Evolutionary conservation across 2,113 vertebrate species (phyloP).

Genomic region (Macquaria australasica): DNA sequence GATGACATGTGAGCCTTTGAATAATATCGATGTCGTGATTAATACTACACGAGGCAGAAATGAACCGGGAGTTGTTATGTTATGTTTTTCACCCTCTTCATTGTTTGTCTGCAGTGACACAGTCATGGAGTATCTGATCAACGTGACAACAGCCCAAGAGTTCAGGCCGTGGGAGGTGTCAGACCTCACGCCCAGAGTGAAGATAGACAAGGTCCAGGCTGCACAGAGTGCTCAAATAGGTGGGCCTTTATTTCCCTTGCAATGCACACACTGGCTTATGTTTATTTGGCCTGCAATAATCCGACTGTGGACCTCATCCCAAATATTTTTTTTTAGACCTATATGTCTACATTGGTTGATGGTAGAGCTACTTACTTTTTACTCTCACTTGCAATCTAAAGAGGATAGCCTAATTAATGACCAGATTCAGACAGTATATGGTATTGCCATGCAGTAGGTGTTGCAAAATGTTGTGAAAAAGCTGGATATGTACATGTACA

Average conservation of each 20-base stretch:
- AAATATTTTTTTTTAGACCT: neutral
- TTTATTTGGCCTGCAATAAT: neutral
- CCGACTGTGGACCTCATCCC: neutral
- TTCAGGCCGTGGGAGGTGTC: constrained; percentile 95
- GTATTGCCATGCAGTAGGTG: too few relatives aligned
- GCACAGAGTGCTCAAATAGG: constrained; percentile 89
- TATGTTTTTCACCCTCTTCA: neutral
- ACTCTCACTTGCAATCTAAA: neutral
- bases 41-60: neutral
- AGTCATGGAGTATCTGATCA: constrained; percentile 98
- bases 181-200: constrained; percentile 85
- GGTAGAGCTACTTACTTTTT: neutral
- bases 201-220: constrained; percentile 89
- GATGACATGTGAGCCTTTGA: constrained; percentile 91
- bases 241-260: constrained; percentile 63
- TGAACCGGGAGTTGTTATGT: neutral
- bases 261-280: too few relatives aligned
- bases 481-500: neutral
- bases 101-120: constrained; percentile 87
- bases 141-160: constrained; percentile 95
- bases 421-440: too few relatives aligned
- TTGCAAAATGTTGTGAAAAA: too few relatives aligned
- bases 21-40: neutral
- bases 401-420: neutral
- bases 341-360: neutral